A percentile compares a stretch with the other conserved stretches of the same genome.
These are phyloP conservation scores for Hydroisotoma schaefferi DNA, from an alignment of 2,888 invertebrate genomes.

Conservation along the genomic window DNA sequence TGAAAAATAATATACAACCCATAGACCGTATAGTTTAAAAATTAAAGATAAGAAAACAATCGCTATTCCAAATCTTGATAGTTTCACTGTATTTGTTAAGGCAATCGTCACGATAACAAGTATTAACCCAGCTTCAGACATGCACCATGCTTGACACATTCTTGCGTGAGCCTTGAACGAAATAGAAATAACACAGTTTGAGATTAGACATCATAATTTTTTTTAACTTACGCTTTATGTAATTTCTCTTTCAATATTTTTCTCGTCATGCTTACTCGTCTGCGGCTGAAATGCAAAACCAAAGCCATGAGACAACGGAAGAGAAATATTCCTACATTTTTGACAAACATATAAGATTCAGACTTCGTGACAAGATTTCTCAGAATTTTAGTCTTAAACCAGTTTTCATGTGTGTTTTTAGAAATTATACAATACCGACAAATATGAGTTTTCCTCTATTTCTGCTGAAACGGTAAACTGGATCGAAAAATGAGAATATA, in stretches of 20 bases:
- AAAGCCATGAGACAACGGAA: constrained; percentile 1
- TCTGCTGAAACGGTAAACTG: too few species aligned
- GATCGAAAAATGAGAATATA: too few species aligned
- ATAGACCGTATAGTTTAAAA: constrained; percentile 14
- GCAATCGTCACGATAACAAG: constrained; percentile 10
- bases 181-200: neutral
- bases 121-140: constrained; percentile 8
- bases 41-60: constrained; percentile 2
- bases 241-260: neutral
- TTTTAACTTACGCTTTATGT: neutral
- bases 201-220: neutral
- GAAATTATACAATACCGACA: too few species aligned
- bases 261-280: constrained; percentile 3
- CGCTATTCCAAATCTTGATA: neutral
- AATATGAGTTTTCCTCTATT: too few species aligned
- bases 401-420: too few species aligned
- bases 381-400: too few species aligned
- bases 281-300: neutral
- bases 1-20: constrained; percentile 17
- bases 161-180: constrained; percentile 11
- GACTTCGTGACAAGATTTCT: too few species aligned
- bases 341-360: too few species aligned
- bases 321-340: neutral
- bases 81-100: neutral
- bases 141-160: constrained; percentile 8